These are phyloP conservation scores for Vanessa tameamea DNA, from an alignment of 1,140 invertebrate species.

Conservation along the genomic window DNA sequence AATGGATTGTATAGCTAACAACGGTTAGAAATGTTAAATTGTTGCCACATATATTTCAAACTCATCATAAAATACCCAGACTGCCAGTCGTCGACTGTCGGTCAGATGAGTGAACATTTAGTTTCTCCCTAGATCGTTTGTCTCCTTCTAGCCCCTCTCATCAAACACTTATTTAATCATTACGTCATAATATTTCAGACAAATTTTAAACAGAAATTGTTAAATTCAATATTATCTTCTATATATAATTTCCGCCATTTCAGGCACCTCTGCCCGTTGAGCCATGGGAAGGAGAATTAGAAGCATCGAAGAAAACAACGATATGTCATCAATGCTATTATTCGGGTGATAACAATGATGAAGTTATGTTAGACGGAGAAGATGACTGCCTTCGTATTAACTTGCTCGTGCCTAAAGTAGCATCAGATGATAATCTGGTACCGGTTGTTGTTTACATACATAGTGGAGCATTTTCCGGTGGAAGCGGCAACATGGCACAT, in stretches of 20 bases:
- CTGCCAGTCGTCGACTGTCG: too few species aligned
- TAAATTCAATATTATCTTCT: neutral
- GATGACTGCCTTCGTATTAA: slow-evolving; percentile 68
- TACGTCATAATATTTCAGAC: neutral
- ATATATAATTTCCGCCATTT: slow-evolving; percentile 33
- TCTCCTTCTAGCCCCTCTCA: too few species aligned
- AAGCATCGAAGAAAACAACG: slow-evolving; percentile 44
- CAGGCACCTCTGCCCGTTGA: slow-evolving; percentile 64
- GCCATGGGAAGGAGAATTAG: slow-evolving; percentile 53
- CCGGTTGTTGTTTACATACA: slow-evolving; percentile 72
- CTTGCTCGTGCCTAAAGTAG: slow-evolving; percentile 56
- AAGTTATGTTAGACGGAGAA: slow-evolving; percentile 53
- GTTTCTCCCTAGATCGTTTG: too few species aligned
- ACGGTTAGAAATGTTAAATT: too few species aligned
- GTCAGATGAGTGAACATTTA: neutral
- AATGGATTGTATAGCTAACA: too few species aligned
- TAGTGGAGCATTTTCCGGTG: slow-evolving; percentile 69
- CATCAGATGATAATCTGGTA: slow-evolving; percentile 57
- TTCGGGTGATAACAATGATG: slow-evolving; percentile 53
- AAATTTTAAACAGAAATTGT: neutral
- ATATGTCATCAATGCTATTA: slow-evolving; percentile 65
- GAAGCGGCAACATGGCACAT: slow-evolving; percentile 66
- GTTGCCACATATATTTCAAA: too few species aligned
- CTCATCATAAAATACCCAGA: neutral
- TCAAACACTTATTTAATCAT: too few species aligned